Evolutionary conservation across 2,888 invertebrate species (phyloP).

Genomic region (Yponomeuta malinellus): DNA sequence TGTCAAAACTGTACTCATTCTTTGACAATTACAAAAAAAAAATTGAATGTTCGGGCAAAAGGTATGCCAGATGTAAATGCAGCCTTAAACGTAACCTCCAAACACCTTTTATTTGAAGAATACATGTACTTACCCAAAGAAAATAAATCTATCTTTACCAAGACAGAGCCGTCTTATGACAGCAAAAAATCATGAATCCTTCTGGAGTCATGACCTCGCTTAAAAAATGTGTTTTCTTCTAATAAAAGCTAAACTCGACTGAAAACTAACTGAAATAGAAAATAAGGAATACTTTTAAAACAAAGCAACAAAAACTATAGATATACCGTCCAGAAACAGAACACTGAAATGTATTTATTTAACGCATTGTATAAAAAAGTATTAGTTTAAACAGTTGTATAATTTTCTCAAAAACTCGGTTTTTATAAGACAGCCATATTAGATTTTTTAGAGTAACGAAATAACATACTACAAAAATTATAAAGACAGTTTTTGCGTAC

Average conservation of each 20-base stretch:
- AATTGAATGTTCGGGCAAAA: no score
- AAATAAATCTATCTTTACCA: no score
- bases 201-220: no score
- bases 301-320: constrained; percentile 38
- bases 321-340: constrained; percentile 63
- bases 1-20: no score
- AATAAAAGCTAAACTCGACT: constrained; percentile 33
- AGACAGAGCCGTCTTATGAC: no score
- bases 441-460: constrained; percentile 36
- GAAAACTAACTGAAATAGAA: constrained; percentile 45
- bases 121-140: not conserved
- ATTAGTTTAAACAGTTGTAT: constrained; percentile 3
- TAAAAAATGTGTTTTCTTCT: not conserved
- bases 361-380: constrained; percentile 31
- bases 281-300: constrained; percentile 57
- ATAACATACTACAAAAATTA: not conserved
- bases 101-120: not conserved
- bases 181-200: no score
- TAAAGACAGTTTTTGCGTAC: not conserved
- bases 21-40: no score
- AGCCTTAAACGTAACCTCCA: not conserved
- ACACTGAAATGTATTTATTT: constrained; percentile 56
- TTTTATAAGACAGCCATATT: constrained; percentile 60
- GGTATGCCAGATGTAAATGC: no score
- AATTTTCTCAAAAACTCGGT: constrained; percentile 14